A percentile compares a stretch with the other conserved stretches of the same genome.
Conservation (phyloP, 2,113 vertebrate genomes). For the Okapia johnstoni region DNA sequence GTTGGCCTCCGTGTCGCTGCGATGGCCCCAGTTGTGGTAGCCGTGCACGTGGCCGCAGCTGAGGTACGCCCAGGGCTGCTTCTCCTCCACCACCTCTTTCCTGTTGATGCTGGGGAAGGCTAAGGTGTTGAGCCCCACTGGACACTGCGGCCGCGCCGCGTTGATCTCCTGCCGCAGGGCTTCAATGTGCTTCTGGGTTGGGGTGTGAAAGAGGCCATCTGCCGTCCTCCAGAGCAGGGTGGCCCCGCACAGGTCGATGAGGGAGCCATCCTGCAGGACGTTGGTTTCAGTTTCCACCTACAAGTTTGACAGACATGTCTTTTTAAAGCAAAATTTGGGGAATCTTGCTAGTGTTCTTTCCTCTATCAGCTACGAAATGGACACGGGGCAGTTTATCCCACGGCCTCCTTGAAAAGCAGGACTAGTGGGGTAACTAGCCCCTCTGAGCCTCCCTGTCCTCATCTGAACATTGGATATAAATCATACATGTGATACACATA, state of each 20-base stretch:
- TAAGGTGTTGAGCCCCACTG: slow-evolving; percentile 95
- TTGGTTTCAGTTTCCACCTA: slow-evolving; percentile 98
- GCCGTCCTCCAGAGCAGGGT: slow-evolving; percentile 96
- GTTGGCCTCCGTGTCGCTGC: slow-evolving; percentile 90
- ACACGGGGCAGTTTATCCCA: not conserved
- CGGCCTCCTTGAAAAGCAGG: too few relatives aligned
- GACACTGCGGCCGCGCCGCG: slow-evolving; percentile 94
- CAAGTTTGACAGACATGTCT: not conserved
- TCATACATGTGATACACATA: fast-evolving
- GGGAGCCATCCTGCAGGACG: slow-evolving; percentile 93
- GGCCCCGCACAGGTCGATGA: slow-evolving; percentile 97
- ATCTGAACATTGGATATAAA: not conserved
- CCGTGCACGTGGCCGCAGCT: slow-evolving; percentile 97
- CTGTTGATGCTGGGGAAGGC: slow-evolving; percentile 97
- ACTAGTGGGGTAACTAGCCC: too few relatives aligned
- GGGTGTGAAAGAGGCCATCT: slow-evolving; percentile 93
- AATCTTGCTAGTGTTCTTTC: not conserved
- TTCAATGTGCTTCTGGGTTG: slow-evolving; percentile 98
- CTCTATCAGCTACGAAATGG: not conserved
- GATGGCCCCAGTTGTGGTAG: slow-evolving; percentile 98
- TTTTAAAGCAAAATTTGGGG: not conserved
- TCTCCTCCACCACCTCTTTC: slow-evolving; percentile 95
- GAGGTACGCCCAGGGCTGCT: slow-evolving; percentile 97
- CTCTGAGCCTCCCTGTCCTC: not conserved
- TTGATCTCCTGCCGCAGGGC: slow-evolving; percentile 98